Evolutionary conservation across 2,113 vertebrate species (phyloP).

Genomic region (mouse (Mus musculus)): GRCm39 chr6:36620001-36620500

Average conservation of each 20-base stretch:
- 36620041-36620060: background rate
- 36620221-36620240: rapidly evolving
- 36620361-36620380: background rate
- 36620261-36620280: background rate
- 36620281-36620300: background rate
- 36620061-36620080: background rate
- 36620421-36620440: background rate
- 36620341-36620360: background rate
- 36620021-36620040: background rate
- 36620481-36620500: background rate
- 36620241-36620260: background rate
- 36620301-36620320: background rate
- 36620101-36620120: background rate
- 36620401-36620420: background rate
- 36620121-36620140: background rate
- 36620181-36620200: background rate
- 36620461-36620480: background rate
- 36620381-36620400: background rate
- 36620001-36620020: background rate
- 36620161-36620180: background rate
- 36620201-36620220: background rate
- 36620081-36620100: background rate
- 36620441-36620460: background rate
- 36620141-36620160: too few species aligned
- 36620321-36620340: background rate